Base-by-base conservation (phyloP, 1,140 invertebrate species). In the Pseudomyrmex gracilis region DNA sequence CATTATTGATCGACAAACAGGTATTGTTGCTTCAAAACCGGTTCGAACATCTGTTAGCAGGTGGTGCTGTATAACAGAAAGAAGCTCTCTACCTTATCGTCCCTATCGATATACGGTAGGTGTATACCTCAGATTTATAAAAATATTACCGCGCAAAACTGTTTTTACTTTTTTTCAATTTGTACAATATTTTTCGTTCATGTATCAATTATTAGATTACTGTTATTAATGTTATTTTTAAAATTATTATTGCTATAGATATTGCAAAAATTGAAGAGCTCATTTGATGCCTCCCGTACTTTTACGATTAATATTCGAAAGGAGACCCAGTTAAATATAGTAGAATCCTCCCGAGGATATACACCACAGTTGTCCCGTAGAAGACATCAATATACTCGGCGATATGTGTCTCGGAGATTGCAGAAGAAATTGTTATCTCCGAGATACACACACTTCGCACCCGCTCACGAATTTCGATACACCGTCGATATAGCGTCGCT, bases 31-130 rank as follows among this genome's bases (percentile, higher is more conserved):
- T 34, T 34, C 34, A 51, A 71, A 51, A 82, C 17, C 24, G 70
- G 82, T 63, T 70, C 22, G 13, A 9, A 43, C 24, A 49, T 58
- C 24, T 22, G 60, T 71, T 51, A 51, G 53, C 82, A 92, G 91
- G 90, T 90, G 90, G 90, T 89, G 82, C 71, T 61, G 57, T 57
- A 45, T 8, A 68, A 49, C 85, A 57, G 47, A 49, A 73, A 49
- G 17, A 22, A 67, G 51, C 12, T 67, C 71, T 70, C 90, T 92
- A 60, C 74, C 49, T 91, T 92, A 90, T 74, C 90, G 34, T 58
- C 82, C 34, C 12, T 74, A 82, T 73, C 57, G 66, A 64, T 60
- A 66, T 47, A 22, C 45, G 67, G 49, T 1, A 45, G 34, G 34
- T 68, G 13, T 49, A 10, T 58, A 13, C 55, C n/a, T 68, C 3